Evolutionary conservation across 2,113 vertebrate species (phyloP), one percentile per base, ranked within the genome.

Genomic region (Nyctibius bracteatus): DNA sequence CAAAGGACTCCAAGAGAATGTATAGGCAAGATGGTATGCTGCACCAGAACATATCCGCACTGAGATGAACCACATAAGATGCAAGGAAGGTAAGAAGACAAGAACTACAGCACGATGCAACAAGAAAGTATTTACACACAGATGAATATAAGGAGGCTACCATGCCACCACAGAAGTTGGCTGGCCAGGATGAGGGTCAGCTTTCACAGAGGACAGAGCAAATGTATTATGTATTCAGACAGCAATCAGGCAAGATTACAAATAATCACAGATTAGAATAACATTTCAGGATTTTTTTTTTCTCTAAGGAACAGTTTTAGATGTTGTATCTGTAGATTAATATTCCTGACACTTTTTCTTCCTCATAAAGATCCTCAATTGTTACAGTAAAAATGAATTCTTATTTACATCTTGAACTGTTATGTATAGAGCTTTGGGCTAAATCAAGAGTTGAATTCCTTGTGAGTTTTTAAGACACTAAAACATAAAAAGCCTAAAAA

Each of bases 31-130:
- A 33, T 59, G n/a, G 5, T 49, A 33, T 22, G 22, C 44, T 52
- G 20, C 35, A 35, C 24, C 54, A 81, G 44, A 47, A 72, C 8
- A 6, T 0, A 30, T 0, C 3, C 21, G 14, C 46, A 43, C n/a
- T 0, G 2, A 71, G 37, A 59, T 13, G 24, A 85, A 23, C 11
- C 35, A 14, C 2, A 0, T 1, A 21, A 78, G 47, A 16, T 2
- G 3, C 7, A 13, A n/a, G 41, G 15, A 71, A 74, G 10, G 24
- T 3, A 24, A 35, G 31, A 54, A 35, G 44, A 25, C 47, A 51
- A 46, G 51, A 92, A 25, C 12, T 52, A 5, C 23, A 71, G 24
- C 6, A 23, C 1, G 6, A 14, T 31, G 47, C 15, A 59, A 35
- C 8, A 37, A 27, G 16, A 8, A 75, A 31, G 3, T 25, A 14